Evolutionary conservation across 1,140 invertebrate genomes (phyloP), one percentile per base, ranked within the genome.

Genomic region (Babylonia areolata): DNA sequence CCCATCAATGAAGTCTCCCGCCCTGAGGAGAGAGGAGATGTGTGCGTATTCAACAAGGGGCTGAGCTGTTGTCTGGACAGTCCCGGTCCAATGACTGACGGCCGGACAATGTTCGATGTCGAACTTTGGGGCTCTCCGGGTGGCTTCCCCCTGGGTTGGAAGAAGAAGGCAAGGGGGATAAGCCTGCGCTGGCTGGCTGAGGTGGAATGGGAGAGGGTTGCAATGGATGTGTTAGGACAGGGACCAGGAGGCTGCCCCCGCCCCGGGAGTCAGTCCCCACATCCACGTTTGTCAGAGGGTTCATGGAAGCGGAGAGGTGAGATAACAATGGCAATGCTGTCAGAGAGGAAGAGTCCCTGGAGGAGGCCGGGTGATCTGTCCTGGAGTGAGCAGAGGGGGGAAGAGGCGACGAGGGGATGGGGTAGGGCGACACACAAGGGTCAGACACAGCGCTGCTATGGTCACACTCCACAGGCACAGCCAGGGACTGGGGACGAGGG

Each of bases 21-120:
- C 20, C 39, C 33, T 3, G 17, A 69, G 35, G 6, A 71, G 23
- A 5, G 37, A 73, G 35, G 33, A 71, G 33, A 75, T 31, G 64
- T 84, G 82, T 84, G 82, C 82, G 69, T 84, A 40, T 73, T 84
- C 82, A 84, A 46, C 40, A 23, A 40, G 64, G 82, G 82, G 64
- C 82, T 84, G 82, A 3, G 69, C 12, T 31, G 39, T 40, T 73
- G 69, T 84, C 82, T 28, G 82, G 40, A 39, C 71, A 28, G 11
- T 84, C 82, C 69, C 37, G 37, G 23, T 84, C 82, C 6, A 64
- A 3, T 2, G 64, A 84, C 82, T 84, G 82, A 37, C 82, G 39
- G 46, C n/a, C 46, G 40, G 82, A 73, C 82, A 84, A 73, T 31
- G 69, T 84, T 84, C 82, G 82, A 84, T 84, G 82, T 84, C 69